These are phyloP conservation scores for Drosophila mayri DNA, from an alignment of 1,140 invertebrate genomes.

Conservation along the genomic window DNA sequence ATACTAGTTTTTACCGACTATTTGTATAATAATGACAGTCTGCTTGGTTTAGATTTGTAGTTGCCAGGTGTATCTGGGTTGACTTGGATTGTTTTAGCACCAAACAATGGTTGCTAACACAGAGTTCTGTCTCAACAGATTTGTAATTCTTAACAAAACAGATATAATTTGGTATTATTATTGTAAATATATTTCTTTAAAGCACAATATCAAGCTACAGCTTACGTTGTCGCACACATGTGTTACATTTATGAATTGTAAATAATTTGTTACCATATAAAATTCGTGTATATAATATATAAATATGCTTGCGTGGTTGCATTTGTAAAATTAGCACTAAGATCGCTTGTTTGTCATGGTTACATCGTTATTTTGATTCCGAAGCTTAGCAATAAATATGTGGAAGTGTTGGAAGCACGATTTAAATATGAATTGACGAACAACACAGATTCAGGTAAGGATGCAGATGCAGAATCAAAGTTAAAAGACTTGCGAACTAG, in stretches of 20 bases:
- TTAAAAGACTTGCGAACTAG: slow-evolving; percentile 32
- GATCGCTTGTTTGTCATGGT: slow-evolving; percentile 48
- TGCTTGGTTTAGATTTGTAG: not conserved
- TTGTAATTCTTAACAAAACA: too few relatives aligned
- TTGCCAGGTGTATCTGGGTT: slow-evolving; percentile 17
- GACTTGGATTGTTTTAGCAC: slow-evolving; percentile 9
- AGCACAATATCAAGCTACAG: slow-evolving; percentile 73
- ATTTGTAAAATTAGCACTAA: slow-evolving; percentile 74
- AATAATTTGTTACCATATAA: slow-evolving; percentile 69
- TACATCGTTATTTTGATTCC: slow-evolving; percentile 54
- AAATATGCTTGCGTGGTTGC: slow-evolving; percentile 62
- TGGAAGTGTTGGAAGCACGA: slow-evolving; percentile 69
- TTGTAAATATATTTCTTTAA: slow-evolving; percentile 58
- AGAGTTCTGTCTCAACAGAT: not conserved
- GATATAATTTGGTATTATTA: slow-evolving; percentile 8
- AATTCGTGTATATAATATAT: slow-evolving; percentile 68
- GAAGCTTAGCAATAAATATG: slow-evolving; percentile 38
- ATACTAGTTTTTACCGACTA: slow-evolving; percentile 22
- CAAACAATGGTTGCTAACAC: slow-evolving; percentile 31
- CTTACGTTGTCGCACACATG: slow-evolving; percentile 66
- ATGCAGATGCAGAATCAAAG: slow-evolving; percentile 13
- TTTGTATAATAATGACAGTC: slow-evolving; percentile 3
- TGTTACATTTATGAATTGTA: slow-evolving; percentile 59
- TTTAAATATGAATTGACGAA: slow-evolving; percentile 31
- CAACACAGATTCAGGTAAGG: slow-evolving; percentile 16